phyloP scores from a whole-genome alignment of 2,113 vertebrate species.

The Mus spicilegus region DNA sequence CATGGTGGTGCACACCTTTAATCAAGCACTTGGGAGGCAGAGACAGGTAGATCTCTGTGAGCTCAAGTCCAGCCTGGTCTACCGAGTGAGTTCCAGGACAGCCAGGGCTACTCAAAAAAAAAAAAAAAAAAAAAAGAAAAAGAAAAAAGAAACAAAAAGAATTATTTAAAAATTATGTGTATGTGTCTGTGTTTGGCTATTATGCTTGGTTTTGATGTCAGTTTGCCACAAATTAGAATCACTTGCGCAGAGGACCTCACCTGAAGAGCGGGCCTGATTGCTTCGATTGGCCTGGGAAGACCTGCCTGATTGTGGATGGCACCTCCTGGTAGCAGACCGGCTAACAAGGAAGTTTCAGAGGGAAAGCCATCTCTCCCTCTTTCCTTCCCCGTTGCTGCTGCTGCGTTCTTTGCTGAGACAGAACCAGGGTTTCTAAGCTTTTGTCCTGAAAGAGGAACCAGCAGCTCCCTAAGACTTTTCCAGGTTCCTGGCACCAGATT shows the following conservation, averaged over 20 bases:
- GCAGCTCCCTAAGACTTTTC: neutral
- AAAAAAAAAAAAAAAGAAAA: too few species aligned
- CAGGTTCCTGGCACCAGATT: neutral
- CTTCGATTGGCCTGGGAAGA: neutral
- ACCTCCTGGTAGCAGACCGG: neutral
- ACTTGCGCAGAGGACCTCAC: neutral
- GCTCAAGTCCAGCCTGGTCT: too few species aligned
- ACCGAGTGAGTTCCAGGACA: too few species aligned
- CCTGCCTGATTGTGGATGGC: neutral
- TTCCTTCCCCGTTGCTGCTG: neutral
- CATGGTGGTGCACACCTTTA: too few species aligned
- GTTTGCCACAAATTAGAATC: neutral
- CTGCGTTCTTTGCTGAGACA: neutral
- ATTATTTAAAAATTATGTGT: neutral
- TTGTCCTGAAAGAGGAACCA: neutral
- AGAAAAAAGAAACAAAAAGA: neutral
- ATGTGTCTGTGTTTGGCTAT: neutral
- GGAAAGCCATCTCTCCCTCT: neutral
- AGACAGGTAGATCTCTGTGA: too few species aligned
- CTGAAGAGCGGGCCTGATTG: neutral
- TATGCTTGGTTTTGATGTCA: neutral
- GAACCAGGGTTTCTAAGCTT: neutral
- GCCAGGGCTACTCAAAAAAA: too few species aligned
- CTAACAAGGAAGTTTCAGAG: neutral
- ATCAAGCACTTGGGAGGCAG: too few species aligned